Conservation (phyloP, 2,113 vertebrate genomes). For the Kryptolebias marmoratus region DNA sequence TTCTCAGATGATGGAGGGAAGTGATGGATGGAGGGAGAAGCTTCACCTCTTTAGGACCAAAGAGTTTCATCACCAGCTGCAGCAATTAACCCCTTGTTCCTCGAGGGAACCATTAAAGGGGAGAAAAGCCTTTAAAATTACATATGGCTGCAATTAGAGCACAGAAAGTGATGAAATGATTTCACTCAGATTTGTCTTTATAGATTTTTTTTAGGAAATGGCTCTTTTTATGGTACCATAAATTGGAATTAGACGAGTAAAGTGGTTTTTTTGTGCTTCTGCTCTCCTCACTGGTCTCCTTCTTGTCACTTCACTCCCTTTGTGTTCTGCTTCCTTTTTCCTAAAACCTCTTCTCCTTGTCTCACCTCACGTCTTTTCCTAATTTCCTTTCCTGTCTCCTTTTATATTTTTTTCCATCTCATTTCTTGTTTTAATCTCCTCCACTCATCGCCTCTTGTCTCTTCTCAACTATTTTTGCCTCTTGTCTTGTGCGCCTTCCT, state of each 20-base stretch:
- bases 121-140: conserved; percentile 82
- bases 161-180: conserved; percentile 74
- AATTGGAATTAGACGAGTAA: conserved; percentile 65
- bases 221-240: conserved; percentile 58
- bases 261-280: conserved; percentile 24
- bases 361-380: neutral
- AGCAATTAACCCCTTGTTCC: conserved; percentile 83
- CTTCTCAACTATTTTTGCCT: neutral
- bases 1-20: conserved; percentile 30
- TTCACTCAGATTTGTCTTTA: conserved; percentile 60
- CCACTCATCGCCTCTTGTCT: too few species aligned
- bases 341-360: neutral
- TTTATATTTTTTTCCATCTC: neutral
- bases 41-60: conserved; percentile 58
- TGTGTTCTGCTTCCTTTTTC: neutral
- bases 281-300: neutral
- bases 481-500: neutral
- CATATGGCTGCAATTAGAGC: conserved; percentile 83
- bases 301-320: neutral
- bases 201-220: conserved; percentile 64
- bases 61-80: conserved; percentile 79
- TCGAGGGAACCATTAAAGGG: conserved; percentile 80
- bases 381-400: neutral
- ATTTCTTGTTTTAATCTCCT: too few species aligned
- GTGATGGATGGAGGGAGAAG: conserved; percentile 50